Conservation (phyloP, 2,113 vertebrate genomes). For the Centropus bengalensis region DNA sequence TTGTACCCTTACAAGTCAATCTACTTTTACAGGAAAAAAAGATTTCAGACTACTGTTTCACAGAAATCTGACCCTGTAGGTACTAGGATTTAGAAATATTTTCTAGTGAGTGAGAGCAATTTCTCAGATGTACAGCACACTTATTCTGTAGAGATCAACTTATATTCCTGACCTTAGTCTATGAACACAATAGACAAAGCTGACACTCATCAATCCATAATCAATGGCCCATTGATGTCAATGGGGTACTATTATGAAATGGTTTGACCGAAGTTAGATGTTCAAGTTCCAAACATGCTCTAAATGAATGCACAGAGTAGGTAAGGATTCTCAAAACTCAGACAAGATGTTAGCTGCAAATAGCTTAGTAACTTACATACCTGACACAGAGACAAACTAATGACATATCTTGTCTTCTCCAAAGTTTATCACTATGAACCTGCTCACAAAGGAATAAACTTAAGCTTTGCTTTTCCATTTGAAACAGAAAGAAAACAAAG, state of each 20-base stretch:
- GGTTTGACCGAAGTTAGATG: neutral
- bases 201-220: neutral
- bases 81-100: neutral
- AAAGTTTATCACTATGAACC: neutral
- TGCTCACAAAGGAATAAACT: neutral
- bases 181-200: neutral
- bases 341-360: neutral
- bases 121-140: neutral
- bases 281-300: neutral
- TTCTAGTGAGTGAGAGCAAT: neutral
- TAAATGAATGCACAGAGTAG: neutral
- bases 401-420: neutral
- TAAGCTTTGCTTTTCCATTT: neutral
- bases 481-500: neutral
- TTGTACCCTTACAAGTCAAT: neutral
- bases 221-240: neutral
- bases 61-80: neutral
- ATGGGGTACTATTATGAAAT: neutral
- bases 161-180: neutral
- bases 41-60: neutral
- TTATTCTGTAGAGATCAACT: neutral
- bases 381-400: neutral
- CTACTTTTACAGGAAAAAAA: neutral
- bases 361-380: neutral
- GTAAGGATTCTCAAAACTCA: neutral